Evolutionary conservation across 2,113 vertebrate species (phyloP).

Genomic region (Dunckerocampus dactyliophorus): DNA sequence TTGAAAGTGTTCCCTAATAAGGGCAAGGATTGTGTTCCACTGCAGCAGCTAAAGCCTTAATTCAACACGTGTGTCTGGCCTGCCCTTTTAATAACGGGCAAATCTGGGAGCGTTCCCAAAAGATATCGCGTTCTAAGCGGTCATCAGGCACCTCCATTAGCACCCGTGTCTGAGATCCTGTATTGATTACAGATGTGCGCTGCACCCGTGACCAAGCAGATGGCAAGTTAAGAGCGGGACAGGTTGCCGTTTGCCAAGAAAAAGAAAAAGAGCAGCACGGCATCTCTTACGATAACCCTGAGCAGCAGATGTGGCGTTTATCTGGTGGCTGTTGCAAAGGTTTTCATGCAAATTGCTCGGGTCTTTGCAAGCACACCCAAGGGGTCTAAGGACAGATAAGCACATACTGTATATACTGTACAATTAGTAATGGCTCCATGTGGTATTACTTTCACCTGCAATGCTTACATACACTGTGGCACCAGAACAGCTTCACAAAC

Average conservation of each 20-base stretch:
- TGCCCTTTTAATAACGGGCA: constrained; percentile 13
- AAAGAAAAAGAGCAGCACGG: constrained; percentile 16
- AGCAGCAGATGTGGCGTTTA: constrained; percentile 61
- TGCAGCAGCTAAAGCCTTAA: constrained; percentile 1
- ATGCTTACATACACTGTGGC: not conserved
- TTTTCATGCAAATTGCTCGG: constrained; percentile 53
- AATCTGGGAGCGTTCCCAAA: constrained; percentile 12
- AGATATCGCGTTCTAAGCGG: constrained; percentile 17
- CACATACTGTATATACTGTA: constrained; percentile 9
- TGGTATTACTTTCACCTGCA: constrained; percentile 11
- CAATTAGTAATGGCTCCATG: constrained; percentile 6
- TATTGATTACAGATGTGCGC: constrained; percentile 36
- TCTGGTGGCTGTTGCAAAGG: constrained; percentile 28
- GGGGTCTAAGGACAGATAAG: constrained; percentile 29
- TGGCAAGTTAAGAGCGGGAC: constrained; percentile 39
- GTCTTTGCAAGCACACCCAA: constrained; percentile 37
- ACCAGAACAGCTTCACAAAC: not conserved
- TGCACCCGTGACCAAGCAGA: constrained; percentile 37
- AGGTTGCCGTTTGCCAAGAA: constrained; percentile 34
- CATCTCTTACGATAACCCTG: constrained; percentile 37
- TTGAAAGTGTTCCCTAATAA: not conserved
- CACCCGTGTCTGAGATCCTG: constrained; percentile 24
- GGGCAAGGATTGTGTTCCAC: not conserved
- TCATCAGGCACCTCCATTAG: constrained; percentile 30
- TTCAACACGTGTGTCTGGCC: constrained; percentile 6